A percentile compares a stretch with the other conserved stretches of the same genome.
phyloP scores from a whole-genome alignment of 2,888 invertebrate genomes.

The Macrosiphum euphorbiae region DNA sequence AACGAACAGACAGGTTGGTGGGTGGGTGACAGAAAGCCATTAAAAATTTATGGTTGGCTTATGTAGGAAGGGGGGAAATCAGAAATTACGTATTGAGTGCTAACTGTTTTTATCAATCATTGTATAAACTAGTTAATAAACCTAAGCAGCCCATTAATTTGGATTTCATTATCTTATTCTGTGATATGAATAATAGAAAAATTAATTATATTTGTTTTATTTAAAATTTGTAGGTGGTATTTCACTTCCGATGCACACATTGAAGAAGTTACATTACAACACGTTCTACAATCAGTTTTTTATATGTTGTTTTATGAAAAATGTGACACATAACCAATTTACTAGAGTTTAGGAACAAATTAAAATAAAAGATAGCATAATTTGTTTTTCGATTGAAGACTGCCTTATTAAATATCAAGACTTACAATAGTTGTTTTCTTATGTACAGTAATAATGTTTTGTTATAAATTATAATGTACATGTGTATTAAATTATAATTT shows the following conservation, averaged over 20 bases:
- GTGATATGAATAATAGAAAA: neutral
- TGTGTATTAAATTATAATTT: slow-evolving; percentile 25
- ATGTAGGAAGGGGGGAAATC: too few species aligned
- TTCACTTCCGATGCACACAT: slow-evolving; percentile 90
- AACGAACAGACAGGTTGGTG: too few species aligned
- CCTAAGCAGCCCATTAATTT: too few species aligned
- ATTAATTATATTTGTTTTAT: slow-evolving; percentile 40
- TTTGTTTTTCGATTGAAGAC: slow-evolving; percentile 47
- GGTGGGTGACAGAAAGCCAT: too few species aligned
- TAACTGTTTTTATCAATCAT: too few species aligned
- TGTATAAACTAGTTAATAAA: too few species aligned
- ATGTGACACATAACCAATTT: slow-evolving; percentile 65
- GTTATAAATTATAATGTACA: slow-evolving; percentile 17
- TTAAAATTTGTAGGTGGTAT: slow-evolving; percentile 78
- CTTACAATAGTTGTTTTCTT: slow-evolving; percentile 49
- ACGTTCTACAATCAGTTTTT: slow-evolving; percentile 87
- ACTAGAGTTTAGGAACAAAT: slow-evolving; percentile 6
- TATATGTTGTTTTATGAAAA: slow-evolving; percentile 94
- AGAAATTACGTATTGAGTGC: too few species aligned
- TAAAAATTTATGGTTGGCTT: too few species aligned
- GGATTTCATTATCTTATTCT: too few species aligned
- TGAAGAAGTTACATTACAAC: slow-evolving; percentile 82
- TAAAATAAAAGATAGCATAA: slow-evolving; percentile 33
- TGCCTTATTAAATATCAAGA: slow-evolving; percentile 39
- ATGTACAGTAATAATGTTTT: slow-evolving; percentile 25